phyloP scores from a whole-genome alignment of 2,888 invertebrate genomes.

The Minunthozetes semirufus region DNA sequence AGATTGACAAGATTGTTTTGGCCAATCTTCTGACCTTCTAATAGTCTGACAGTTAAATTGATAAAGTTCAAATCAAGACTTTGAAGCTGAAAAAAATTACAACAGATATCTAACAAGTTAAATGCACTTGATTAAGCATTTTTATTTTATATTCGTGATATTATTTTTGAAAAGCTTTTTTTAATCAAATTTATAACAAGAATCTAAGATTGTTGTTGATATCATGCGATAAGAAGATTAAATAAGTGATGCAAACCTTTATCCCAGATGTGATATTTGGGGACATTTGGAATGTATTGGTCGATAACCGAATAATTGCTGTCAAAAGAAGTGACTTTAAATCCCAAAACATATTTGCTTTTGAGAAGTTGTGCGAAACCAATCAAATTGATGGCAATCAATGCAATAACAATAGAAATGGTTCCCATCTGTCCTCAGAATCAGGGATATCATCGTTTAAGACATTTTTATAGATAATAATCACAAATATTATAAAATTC shows the following conservation, averaged over 20 bases:
- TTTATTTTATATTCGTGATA: too few relatives aligned
- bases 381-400: neutral
- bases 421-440: neutral
- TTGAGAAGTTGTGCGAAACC: neutral
- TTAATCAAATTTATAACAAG: too few relatives aligned
- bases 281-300: neutral
- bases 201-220: too few relatives aligned
- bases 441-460: neutral
- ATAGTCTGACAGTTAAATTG: too few relatives aligned
- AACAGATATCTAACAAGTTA: too few relatives aligned
- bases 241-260: neutral
- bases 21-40: too few relatives aligned
- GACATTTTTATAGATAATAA: neutral
- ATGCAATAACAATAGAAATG: neutral
- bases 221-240: neutral
- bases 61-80: too few relatives aligned
- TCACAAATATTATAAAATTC: neutral
- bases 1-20: too few relatives aligned
- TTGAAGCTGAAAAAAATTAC: too few relatives aligned
- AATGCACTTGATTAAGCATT: too few relatives aligned
- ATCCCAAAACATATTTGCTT: neutral
- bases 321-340: neutral
- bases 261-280: neutral
- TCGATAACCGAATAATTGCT: neutral
- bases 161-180: too few relatives aligned